Base-by-base conservation (phyloP, 2,888 invertebrate species). In the Eilema caniola region DNA sequence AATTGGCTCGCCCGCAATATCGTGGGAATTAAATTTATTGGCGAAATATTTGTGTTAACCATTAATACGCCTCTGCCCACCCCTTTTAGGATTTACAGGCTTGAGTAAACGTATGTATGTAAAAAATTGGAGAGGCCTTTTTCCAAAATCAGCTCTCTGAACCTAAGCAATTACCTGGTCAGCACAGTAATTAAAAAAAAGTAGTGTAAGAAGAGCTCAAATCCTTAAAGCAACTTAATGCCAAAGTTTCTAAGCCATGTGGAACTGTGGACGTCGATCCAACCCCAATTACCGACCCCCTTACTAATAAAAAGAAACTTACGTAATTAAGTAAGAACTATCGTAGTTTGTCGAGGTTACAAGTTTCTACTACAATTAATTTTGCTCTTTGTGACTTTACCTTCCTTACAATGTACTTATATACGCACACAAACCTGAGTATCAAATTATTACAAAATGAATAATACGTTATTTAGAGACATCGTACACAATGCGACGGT, bases 271-370 rank as follows among this genome's bases (percentile, higher is more conserved):
- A 53, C 7, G 53, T 53, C 53, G 20, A 53, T 53, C n/a, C 10
- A n/a, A 10, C 7, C 53, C 4, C n/a, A n/a, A 53, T 53, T n/a
- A 53, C 53, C 2, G 53, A 53, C 20, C 10, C n/a, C 20, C 53
- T 53, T 53, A 2, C 53, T 53, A 53, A 53, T 53, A 53, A 53
- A 53, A 53, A 53, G n/a, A 53, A 53, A 53, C n/a, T 47, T 53
- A 53, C n/a, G n/a, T 53, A 53, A n/a, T 53, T n/a, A 53, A 53
- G 53, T 53, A 53, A 53, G 53, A n/a, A n/a, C n/a, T n/a, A 53
- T n/a, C 53, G 20, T n/a, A 53, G 53, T 53, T n/a, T 53, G 53
- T 53, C n/a, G n/a, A 53, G 53, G 53, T n/a, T n/a, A n/a, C 53
- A 53, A n/a, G 53, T n/a, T 53, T 2, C 10, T n/a, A 8, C 53